Evolutionary conservation across 2,113 vertebrate genomes (phyloP).

Genomic region (Rhinichthys klamathensis): DNA sequence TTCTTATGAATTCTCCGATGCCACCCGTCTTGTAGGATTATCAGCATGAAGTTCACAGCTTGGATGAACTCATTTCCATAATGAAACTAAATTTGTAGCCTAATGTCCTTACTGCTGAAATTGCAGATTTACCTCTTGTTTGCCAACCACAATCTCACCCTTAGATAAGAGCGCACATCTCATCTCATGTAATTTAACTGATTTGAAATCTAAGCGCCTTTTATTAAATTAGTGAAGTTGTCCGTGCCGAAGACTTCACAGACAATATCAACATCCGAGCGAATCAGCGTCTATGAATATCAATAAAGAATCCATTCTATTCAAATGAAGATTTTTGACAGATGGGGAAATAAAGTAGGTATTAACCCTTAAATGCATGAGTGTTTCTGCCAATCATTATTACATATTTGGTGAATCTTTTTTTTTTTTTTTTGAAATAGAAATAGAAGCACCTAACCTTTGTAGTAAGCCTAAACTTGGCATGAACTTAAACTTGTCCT

Average conservation of each 20-base stretch:
- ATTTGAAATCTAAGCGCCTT: constrained; percentile 33
- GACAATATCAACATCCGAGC: neutral
- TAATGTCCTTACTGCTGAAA: constrained; percentile 64
- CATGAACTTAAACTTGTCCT: too few species aligned
- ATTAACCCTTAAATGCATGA: neutral
- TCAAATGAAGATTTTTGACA: neutral
- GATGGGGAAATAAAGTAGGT: neutral
- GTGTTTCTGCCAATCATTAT: too few species aligned
- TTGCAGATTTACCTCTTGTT: constrained; percentile 71
- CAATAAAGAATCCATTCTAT: neutral
- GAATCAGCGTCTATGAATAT: neutral
- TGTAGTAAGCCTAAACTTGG: too few species aligned
- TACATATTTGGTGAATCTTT: too few species aligned
- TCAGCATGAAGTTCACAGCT: constrained; percentile 74
- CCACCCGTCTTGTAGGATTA: constrained; percentile 75
- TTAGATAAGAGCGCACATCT: constrained; percentile 20
- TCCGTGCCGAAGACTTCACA: constrained; percentile 2
- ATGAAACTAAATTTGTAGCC: constrained; percentile 71
- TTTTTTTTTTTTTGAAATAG: too few species aligned
- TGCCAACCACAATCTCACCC: constrained; percentile 52
- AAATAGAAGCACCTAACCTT: too few species aligned
- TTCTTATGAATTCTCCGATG: constrained; percentile 68
- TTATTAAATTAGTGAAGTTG: constrained; percentile 33
- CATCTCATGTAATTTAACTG: constrained; percentile 33
- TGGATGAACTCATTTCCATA: constrained; percentile 77